Conservation (phyloP, 2,797 vertebrate genomes). For the Pseudocheirus occidentalis region DNA sequence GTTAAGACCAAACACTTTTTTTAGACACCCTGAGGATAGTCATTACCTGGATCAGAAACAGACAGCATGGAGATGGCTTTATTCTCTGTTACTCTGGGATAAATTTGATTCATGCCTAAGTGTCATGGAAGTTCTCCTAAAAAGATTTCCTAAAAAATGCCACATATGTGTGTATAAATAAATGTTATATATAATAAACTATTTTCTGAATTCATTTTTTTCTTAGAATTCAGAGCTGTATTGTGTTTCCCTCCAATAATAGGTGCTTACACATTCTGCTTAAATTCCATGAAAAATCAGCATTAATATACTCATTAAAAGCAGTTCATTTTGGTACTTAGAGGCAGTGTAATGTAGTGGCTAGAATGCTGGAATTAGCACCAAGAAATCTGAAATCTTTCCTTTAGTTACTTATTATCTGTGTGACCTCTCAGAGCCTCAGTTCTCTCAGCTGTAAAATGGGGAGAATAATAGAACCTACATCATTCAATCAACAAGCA, state of each 20-base stretch:
- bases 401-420: not conserved
- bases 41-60: conserved; percentile 48
- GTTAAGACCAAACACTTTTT: conserved; percentile 48
- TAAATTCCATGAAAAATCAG: conserved; percentile 52
- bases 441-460: not conserved
- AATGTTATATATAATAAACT: conserved; percentile 11
- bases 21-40: conserved; percentile 20
- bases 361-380: not conserved
- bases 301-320: conserved; percentile 5
- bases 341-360: not conserved
- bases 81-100: conserved; percentile 13
- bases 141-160: conserved; percentile 2
- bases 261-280: conserved; percentile 47
- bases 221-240: conserved; percentile 34
- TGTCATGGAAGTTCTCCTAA: conserved; percentile 60
- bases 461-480: not conserved
- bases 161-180: conserved; percentile 52
- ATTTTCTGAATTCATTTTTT: conserved; percentile 53
- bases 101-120: conserved; percentile 38
- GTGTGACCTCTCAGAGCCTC: not conserved
- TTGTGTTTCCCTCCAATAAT: conserved; percentile 1
- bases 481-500: not conserved
- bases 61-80: conserved; percentile 18
- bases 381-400: not conserved
- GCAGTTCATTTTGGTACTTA: not conserved